Conservation (phyloP, 2,797 vertebrate species). For the Platyrinchus mystaceus region DNA sequence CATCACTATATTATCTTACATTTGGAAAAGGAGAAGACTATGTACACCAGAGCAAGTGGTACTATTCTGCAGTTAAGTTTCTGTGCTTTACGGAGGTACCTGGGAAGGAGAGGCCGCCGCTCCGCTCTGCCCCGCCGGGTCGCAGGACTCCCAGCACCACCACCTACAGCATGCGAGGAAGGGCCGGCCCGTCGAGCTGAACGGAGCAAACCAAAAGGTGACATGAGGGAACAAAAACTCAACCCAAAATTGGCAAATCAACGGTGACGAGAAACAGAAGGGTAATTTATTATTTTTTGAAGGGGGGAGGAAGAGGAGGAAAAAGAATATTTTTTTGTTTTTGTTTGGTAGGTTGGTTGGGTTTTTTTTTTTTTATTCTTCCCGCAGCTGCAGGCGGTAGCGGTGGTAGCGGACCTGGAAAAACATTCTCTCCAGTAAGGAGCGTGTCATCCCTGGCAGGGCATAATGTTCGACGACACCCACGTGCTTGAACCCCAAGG, state of each 20-base stretch:
- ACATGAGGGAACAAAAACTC: conserved; percentile 20
- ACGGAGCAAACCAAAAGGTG: conserved; percentile 67
- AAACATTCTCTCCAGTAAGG: conserved; percentile 93
- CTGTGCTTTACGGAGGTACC: conserved; percentile 72
- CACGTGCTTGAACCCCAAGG: conserved; percentile 93
- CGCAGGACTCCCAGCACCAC: conserved; percentile 42
- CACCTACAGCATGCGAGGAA: conserved; percentile 54
- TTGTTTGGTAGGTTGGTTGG: conserved; percentile 28
- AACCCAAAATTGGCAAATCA: conserved; percentile 53
- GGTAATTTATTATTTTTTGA: conserved; percentile 67
- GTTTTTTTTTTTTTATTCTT: conserved; percentile 89
- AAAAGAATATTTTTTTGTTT: background rate
- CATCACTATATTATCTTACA: conserved; percentile 47
- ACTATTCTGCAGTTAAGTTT: conserved; percentile 30
- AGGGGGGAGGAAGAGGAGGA: conserved; percentile 40
- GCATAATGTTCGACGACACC: conserved; percentile 88
- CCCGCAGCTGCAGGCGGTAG: conserved; percentile 97
- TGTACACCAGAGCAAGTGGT: conserved; percentile 48
- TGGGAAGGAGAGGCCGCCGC: conserved; percentile 30
- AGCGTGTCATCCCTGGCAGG: conserved; percentile 94
- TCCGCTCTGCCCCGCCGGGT: background rate
- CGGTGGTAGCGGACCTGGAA: conserved; percentile 98
- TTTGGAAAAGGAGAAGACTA: conserved; percentile 27
- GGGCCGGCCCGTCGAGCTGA: conserved; percentile 25
- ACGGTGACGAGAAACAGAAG: conserved; percentile 56